phyloP scores from a whole-genome alignment of 2,888 invertebrate genomes.

The Serrognathus titanus region DNA sequence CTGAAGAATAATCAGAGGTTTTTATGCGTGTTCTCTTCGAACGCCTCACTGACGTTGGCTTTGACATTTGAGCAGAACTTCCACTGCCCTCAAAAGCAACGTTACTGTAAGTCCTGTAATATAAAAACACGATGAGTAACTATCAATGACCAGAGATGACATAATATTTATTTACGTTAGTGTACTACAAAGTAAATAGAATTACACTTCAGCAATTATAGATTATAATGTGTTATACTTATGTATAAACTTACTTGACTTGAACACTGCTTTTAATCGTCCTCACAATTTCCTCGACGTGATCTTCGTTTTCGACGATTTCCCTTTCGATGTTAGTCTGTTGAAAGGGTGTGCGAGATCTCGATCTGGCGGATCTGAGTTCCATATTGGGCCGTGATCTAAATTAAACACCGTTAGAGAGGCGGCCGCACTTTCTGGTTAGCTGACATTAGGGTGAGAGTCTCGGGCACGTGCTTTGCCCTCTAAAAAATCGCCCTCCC shows the following conservation, averaged over 20 bases:
- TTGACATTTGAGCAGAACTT: not conserved
- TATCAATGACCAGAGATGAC: too few relatives aligned
- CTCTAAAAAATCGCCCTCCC: too few relatives aligned
- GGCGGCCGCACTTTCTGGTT: too few relatives aligned
- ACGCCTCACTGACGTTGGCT: slow-evolving; percentile 23
- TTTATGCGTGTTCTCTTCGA: slow-evolving; percentile 37
- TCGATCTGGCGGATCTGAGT: slow-evolving; percentile 63
- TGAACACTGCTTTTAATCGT: slow-evolving; percentile 24
- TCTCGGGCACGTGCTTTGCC: too few relatives aligned
- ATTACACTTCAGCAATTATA: too few relatives aligned
- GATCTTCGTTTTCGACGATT: slow-evolving; percentile 47
- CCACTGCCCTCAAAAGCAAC: not conserved
- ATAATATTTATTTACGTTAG: too few relatives aligned
- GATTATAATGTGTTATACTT: not conserved
- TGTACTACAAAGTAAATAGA: too few relatives aligned
- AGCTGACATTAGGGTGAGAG: too few relatives aligned
- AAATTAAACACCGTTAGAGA: too few relatives aligned
- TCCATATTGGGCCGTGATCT: slow-evolving; percentile 37
- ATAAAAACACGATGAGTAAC: not conserved
- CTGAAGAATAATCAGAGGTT: slow-evolving; percentile 65
- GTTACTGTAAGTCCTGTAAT: slow-evolving; percentile 9
- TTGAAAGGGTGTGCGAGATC: slow-evolving; percentile 67
- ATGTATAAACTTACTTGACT: slow-evolving; percentile 48
- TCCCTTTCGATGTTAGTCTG: slow-evolving; percentile 59
- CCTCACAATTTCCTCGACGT: slow-evolving; percentile 30